phyloP scores from a whole-genome alignment of 1,140 invertebrate genomes.

The Eubasilissa regina region DNA sequence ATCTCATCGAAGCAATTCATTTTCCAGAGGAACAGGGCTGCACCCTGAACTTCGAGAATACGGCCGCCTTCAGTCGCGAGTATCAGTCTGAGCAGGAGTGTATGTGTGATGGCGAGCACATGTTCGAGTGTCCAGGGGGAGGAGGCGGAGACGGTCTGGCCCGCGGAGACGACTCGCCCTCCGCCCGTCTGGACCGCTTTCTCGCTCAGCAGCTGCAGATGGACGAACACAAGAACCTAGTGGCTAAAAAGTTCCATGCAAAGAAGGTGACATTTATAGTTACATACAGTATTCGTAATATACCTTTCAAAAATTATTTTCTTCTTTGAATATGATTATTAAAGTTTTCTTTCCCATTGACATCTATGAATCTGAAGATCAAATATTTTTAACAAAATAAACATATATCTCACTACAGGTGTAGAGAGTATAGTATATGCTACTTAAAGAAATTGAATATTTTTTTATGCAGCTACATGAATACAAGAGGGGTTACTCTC shows the following conservation, averaged over 20 bases:
- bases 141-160: slow-evolving; percentile 63
- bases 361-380: too few relatives aligned
- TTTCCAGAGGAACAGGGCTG: slow-evolving; percentile 86
- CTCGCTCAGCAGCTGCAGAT: slow-evolving; percentile 71
- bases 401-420: too few relatives aligned
- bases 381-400: too few relatives aligned
- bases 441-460: too few relatives aligned
- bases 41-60: slow-evolving; percentile 89
- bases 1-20: not conserved
- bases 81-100: slow-evolving; percentile 96
- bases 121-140: slow-evolving; percentile 89
- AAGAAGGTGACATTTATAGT: slow-evolving; percentile 70
- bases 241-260: slow-evolving; percentile 86
- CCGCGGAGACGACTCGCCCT: slow-evolving; percentile 61
- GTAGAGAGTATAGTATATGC: too few relatives aligned
- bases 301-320: too few relatives aligned
- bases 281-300: too few relatives aligned
- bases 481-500: too few relatives aligned
- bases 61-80: slow-evolving; percentile 94
- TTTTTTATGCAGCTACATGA: too few relatives aligned
- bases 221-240: slow-evolving; percentile 78
- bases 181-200: slow-evolving; percentile 68
- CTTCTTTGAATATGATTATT: too few relatives aligned
- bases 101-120: slow-evolving; percentile 98
- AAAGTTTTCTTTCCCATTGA: too few relatives aligned